Evolutionary conservation across 1,140 invertebrate genomes (phyloP), one percentile per base, ranked within the genome.

Genomic region (Lepidurus arcticus): DNA sequence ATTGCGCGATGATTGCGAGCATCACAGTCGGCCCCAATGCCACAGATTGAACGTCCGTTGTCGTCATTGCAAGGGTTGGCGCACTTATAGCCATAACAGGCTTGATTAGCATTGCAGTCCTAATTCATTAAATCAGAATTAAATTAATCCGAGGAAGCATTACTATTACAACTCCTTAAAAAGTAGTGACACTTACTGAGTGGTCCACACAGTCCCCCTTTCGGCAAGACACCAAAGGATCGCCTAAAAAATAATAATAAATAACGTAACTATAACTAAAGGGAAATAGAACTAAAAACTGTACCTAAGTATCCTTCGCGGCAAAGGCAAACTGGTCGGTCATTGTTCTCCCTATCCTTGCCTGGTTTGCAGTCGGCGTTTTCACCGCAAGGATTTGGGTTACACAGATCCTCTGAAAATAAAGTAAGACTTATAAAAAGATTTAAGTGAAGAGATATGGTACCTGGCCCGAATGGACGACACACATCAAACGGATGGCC

Each of bases 291-390:
- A 34, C 34, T 34, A 4, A 34, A 34, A 34, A 34, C 34, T 34
- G 16, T 65, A 65, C 53, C 53, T 53, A 91, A 88, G 83, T 93
- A 94, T 24, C 92, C 93, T 1, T 89, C 87, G 11, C 90, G 88
- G 82, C 93, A 95, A 0, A 92, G 93, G 81, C 92, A 94, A 7
- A 93, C 92, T 1, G 93, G 93, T 16, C 93, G 87, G 82, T 94
- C 92, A 75, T 91, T 90, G 34, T 92, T 91, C 1, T 90, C 90
- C 76, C 90, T 91, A 82, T 95, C 93, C 81, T 91, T 90, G 3
- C 93, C 93, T 0, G 93, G 92, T 42, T 90, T 89, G 81, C 94
- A 96, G 77, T 91, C 87, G 16, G 94, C 93, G 82, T 94, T 93
- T 1, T 83, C 85, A 1, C 94, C 94, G 82, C 94, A 96, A 21